Evolutionary conservation across 2,888 invertebrate genomes (phyloP), one percentile per base, ranked within the genome.

Genomic region (Sarcophaga rosellei): DNA sequence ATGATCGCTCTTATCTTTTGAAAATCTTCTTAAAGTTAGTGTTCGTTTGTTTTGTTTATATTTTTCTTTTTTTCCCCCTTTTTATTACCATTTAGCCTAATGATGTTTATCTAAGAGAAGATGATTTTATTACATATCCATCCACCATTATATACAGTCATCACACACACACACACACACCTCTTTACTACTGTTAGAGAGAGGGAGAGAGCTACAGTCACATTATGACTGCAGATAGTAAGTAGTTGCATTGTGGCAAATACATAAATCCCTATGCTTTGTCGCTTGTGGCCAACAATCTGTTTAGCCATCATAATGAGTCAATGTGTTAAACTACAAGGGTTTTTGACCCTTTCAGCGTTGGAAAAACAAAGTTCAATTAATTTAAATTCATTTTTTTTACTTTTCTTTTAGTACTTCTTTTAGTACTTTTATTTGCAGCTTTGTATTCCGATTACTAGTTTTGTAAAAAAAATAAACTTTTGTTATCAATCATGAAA

Each of bases 91-190:
- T 82, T 82, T 82, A 79, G 66, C 69, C 63, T 77, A 81, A 81
- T 81, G 81, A 77, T 85, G 77, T 77, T 81, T 85, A 85, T 81
- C 85, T 85, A 70, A 25, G 68, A 73, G 73, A 77, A 68, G 78
- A 77, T 73, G 78, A 79, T 69, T 84, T 79, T 79, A 84, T 84
- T 70, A 59, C 76, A 76, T 65, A 65, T 76, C 17, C 8, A 57
- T 69, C 74, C 8, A 57, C 69, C 74, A 74, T 69, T 61, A 53
- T 57, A 65, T 11, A 17, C 76, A 81, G 76, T 53, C 12, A 53
- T 35, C 35, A 35, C 5, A 35, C 35, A 35, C 35, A 8, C 35
- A 35, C 35, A 35, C 35, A 35, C 35, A 10, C 35, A 35, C 8
- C 1, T 35, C 2, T 53, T 17, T 53, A 53, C 17, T 53, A 53